Evolutionary conservation across 2,113 vertebrate species (phyloP), one percentile per base, ranked within the genome.

Genomic region (Catharus minimus): DNA sequence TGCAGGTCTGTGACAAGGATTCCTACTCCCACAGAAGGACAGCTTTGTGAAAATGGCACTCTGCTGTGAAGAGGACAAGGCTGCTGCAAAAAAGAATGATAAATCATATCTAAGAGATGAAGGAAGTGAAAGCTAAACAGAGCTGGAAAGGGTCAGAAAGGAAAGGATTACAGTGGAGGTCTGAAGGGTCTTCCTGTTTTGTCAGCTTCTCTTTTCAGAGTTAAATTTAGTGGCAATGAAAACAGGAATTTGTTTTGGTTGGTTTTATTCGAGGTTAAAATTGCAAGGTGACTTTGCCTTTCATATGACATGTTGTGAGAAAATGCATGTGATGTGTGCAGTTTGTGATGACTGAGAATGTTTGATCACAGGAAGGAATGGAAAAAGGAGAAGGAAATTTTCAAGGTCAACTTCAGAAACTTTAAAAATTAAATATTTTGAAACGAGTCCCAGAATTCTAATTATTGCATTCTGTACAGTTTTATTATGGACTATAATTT

Each of bases 361-460:
- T 55, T 71, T 91, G 58, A 89, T 84, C 30, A 78, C 18, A 71
- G 33, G 39, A 89, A 89, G 13, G 17, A 21, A 36, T 2, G 5
- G 12, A 12, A 71, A 84, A 4, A 7, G 4, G 21, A 72, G 32
- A 64, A 5, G 17, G n/a, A 67, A 71, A 65, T 78, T 75, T 89
- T 89, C 55, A 79, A 28, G 8, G 17, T 65, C 74, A 82, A 14
- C 15, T 75, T 71, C 32, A 67, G 27, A 67, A 89, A 71, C 4
- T 67, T 88, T 61, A 69, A 78, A 26, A 93, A 83, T 66, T 47
- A 94, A 86, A 73, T 49, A 87, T 92, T 89, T 89, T 89, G 3
- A 74, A 87, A 50, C 10, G 7, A 53, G 18, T 58, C 17, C 18
- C 28, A 83, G 38, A 76, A 86, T 79, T 73, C 23, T 88, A 72